Conservation (phyloP, 2,888 invertebrate genomes). For the Platycheirus rosarum region DNA sequence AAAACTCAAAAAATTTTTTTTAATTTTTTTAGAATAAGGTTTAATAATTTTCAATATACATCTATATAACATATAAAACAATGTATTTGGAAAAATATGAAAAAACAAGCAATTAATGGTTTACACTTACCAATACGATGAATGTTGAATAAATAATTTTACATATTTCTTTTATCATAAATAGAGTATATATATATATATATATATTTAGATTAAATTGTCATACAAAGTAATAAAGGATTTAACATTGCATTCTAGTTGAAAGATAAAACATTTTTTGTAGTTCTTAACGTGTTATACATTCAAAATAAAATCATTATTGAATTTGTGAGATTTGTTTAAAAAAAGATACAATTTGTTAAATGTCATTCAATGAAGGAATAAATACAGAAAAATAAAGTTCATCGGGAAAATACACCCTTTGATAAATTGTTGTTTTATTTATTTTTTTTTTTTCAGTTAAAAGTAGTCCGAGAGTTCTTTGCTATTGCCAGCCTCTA, state of each 20-base stretch:
- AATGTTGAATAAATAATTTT: conserved; percentile 34
- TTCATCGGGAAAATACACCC: conserved; percentile 1
- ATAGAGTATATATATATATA: conserved; percentile 50
- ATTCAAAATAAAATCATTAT: conserved; percentile 68
- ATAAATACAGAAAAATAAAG: conserved; percentile 57
- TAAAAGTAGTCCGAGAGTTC: too few species aligned
- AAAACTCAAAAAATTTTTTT: conserved; percentile 10
- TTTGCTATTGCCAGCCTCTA: too few species aligned
- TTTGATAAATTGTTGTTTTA: not conserved
- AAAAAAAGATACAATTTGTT: conserved; percentile 67
- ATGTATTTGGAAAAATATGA: conserved; percentile 32
- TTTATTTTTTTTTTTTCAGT: not conserved
- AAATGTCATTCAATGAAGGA: conserved; percentile 70
- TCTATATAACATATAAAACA: conserved; percentile 22
- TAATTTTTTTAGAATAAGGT: conserved; percentile 8
- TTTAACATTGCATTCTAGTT: conserved; percentile 56
- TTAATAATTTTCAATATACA: conserved; percentile 28
- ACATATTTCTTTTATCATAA: conserved; percentile 66
- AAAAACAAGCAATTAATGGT: conserved; percentile 64
- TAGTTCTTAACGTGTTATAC: conserved; percentile 72
- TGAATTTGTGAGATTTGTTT: conserved; percentile 63
- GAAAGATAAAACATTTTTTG: conserved; percentile 59
- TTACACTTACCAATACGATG: conserved; percentile 36
- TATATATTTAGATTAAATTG: conserved; percentile 61
- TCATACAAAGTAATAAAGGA: conserved; percentile 42